Evolutionary conservation across 2,797 vertebrate genomes (phyloP).

Genomic region (Danio aesculapii): DNA sequence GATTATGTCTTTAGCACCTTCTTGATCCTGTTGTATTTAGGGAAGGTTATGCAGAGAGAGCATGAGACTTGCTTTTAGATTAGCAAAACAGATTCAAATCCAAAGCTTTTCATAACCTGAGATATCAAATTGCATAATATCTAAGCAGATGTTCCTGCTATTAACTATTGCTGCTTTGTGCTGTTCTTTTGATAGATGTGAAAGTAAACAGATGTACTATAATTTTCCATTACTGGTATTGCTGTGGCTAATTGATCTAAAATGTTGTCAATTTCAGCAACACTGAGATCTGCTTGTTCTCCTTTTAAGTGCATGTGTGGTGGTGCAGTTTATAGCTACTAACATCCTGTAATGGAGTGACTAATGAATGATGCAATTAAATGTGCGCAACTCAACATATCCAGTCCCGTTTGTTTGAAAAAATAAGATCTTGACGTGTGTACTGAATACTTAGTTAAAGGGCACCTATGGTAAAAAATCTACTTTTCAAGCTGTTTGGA

Average conservation of each 20-base stretch:
- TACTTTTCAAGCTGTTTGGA: too few species aligned
- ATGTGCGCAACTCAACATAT: neutral
- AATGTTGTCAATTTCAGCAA: neutral
- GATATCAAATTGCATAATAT: neutral
- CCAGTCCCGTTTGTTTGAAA: neutral
- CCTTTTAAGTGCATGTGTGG: neutral
- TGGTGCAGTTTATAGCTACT: neutral
- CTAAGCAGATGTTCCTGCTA: neutral
- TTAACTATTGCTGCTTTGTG: neutral
- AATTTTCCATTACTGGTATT: neutral
- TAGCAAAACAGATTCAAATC: neutral
- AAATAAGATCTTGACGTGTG: neutral
- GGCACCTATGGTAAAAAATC: too few species aligned
- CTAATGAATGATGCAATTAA: neutral
- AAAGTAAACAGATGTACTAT: neutral
- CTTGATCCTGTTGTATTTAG: constrained; percentile 12
- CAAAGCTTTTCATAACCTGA: neutral
- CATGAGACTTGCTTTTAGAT: neutral
- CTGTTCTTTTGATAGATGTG: neutral
- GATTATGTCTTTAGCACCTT: constrained; percentile 17
- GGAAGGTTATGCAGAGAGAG: constrained; percentile 5
- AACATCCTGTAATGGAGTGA: constrained; percentile 2
- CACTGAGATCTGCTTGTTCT: neutral
- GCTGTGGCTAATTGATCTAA: neutral
- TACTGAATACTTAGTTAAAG: neutral